These are phyloP conservation scores for Bicyclus anynana DNA, from an alignment of 1,140 invertebrate species.

Conservation along the genomic window DNA sequence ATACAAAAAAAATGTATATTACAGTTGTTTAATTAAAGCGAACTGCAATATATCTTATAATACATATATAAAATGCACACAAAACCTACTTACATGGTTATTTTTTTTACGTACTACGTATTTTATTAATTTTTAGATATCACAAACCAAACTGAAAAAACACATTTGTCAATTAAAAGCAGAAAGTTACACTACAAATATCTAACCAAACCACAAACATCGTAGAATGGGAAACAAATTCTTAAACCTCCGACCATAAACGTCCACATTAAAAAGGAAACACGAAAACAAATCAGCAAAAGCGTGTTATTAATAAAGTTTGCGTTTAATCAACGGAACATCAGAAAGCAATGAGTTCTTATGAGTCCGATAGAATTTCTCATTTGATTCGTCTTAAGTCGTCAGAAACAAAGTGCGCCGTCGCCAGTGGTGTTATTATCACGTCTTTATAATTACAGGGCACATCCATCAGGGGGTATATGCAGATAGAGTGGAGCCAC, in stretches of 20 bases:
- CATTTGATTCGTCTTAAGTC: slow-evolving; percentile 76
- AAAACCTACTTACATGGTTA: no score
- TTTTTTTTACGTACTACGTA: no score
- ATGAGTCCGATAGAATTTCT: slow-evolving; percentile 74
- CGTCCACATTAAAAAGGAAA: no score
- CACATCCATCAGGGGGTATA: slow-evolving; percentile 76
- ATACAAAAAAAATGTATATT: no score
- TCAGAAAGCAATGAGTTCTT: slow-evolving; percentile 70
- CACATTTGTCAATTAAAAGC: no score
- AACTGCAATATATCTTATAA: no score
- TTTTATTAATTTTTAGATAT: no score
- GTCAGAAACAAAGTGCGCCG: slow-evolving; percentile 73
- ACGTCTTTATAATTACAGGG: slow-evolving; percentile 78
- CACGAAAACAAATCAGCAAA: slow-evolving; percentile 37
- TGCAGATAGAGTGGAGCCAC: slow-evolving; percentile 62
- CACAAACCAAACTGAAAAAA: no score
- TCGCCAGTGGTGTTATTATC: slow-evolving; percentile 77
- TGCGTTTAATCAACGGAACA: slow-evolving; percentile 72
- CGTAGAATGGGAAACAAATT: not conserved
- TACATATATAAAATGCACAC: no score
- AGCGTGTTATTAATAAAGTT: slow-evolving; percentile 56
- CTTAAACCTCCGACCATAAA: slow-evolving; percentile 24
- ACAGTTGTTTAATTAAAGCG: no score
- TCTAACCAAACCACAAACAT: not conserved
- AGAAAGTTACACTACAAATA: no score